Base-by-base conservation (phyloP, 2,113 vertebrate species). In the Mobula birostris region DNA sequence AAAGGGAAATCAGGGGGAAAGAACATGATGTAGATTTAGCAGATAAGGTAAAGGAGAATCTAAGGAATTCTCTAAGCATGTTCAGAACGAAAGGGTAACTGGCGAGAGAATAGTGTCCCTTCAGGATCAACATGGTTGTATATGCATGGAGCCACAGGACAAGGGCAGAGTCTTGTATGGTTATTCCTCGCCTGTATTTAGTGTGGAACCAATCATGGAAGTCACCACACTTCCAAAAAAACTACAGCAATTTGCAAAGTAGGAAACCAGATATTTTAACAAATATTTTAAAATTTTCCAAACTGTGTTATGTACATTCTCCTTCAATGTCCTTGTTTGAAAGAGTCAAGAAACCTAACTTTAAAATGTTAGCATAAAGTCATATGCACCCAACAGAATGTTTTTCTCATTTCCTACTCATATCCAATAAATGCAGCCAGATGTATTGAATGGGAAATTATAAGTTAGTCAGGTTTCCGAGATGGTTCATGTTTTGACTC, bases 361-460 rank as follows among this genome's bases (percentile, higher is more conserved):
- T 29, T 29, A 85, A 48, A 85, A 32, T 90, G 58, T 90, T 68
- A 68, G 19, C 61, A 32, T 5, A 66, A 90, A 90, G 66, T 17
- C 32, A 90, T 90, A 66, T 66, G 15, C 61, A 68, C 29, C 61
- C 58, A 90, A 68, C 27, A n/a, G 56, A 58, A 58, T 66, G 12
- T 66, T 40, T 61, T 82, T 74, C 58, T 74, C 24, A 93, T 24
- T 14, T 74, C 66, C 32, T 56, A 56, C 2, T 40, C 36, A 56
- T 36, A 74, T 74, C 40, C 91, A 74, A 70, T 48, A 93, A 93
- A 93, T 93, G 40, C 40, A 74, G 91, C 40, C 90, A 92, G 91
- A 93, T 74, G 21, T 76, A 19, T 40, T 11, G 68, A 74, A 21
- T 93, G 68, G 83, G 85, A 93, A 93, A 93, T 74, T 72, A 74